Evolutionary conservation across 2,113 vertebrate genomes (phyloP).

Genomic region (Psilopsiagon aurifrons): DNA sequence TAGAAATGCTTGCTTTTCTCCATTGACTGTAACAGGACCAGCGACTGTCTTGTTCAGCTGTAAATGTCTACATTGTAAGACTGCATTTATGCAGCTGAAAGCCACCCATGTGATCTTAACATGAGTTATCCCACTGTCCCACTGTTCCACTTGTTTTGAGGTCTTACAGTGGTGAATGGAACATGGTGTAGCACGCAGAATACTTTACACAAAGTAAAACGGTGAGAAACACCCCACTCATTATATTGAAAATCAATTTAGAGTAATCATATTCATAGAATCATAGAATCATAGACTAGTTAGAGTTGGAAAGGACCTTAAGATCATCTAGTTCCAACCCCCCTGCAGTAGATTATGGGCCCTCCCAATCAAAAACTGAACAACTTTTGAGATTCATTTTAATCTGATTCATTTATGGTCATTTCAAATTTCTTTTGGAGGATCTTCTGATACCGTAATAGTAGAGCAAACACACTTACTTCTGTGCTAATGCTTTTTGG

Average conservation of each 20-base stretch:
- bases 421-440: neutral
- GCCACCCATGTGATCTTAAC: neutral
- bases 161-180: neutral
- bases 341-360: neutral
- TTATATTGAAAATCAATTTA: neutral
- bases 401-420: neutral
- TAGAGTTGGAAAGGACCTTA: no score
- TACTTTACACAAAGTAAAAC: neutral
- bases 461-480: neutral
- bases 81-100: conserved; percentile 18
- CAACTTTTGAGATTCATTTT: neutral
- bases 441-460: neutral
- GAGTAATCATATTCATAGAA: neutral
- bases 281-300: no score
- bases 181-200: rapidly evolving
- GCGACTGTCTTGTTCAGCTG: neutral
- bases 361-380: neutral
- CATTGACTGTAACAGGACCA: conserved; percentile 20
- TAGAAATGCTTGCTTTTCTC: conserved; percentile 54
- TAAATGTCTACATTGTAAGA: neutral
- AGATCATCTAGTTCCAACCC: no score
- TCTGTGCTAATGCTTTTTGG: neutral
- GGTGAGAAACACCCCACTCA: neutral
- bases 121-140: neutral
- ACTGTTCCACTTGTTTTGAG: neutral